A percentile compares a stretch with the other conserved stretches of the same genome.
phyloP scores from a whole-genome alignment of 1,140 invertebrate genomes.

The Drosophila eugracilis region DNA sequence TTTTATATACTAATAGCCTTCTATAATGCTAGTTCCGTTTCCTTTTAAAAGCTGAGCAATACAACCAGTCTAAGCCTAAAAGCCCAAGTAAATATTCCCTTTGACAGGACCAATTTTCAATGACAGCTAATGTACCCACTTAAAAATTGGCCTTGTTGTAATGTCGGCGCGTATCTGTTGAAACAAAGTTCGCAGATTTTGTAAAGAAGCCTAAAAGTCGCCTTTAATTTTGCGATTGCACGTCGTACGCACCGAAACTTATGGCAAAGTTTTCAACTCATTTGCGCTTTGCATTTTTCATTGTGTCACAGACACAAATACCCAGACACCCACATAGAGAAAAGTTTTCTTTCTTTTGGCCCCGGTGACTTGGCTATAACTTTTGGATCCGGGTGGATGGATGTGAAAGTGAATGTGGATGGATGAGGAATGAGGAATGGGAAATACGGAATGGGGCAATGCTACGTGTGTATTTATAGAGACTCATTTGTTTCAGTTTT shows the following conservation, averaged over 20 bases:
- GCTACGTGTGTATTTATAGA: slow-evolving; percentile 69
- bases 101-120: not conserved
- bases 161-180: slow-evolving; percentile 46
- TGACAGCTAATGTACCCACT: slow-evolving; percentile 21
- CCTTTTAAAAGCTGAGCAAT: too few relatives aligned
- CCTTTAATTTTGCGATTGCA: slow-evolving; percentile 60
- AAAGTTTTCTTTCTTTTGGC: slow-evolving; percentile 42
- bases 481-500: slow-evolving; percentile 77
- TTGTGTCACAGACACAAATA: slow-evolving; percentile 63
- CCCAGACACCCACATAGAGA: slow-evolving; percentile 18
- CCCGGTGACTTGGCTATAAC: slow-evolving; percentile 39
- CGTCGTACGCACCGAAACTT: slow-evolving; percentile 61
- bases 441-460: not conserved
- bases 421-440: too few relatives aligned
- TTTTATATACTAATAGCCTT: not conserved
- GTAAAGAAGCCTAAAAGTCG: slow-evolving; percentile 56
- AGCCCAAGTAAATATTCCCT: not conserved
- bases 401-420: too few relatives aligned
- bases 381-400: slow-evolving; percentile 26
- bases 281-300: slow-evolving; percentile 80
- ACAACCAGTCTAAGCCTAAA: not conserved
- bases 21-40: too few relatives aligned
- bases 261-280: slow-evolving; percentile 82
- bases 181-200: slow-evolving; percentile 53
- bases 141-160: not conserved